These are phyloP conservation scores for Oreocharis arfaki DNA, from an alignment of 2,113 vertebrate genomes.

Conservation along the genomic window DNA sequence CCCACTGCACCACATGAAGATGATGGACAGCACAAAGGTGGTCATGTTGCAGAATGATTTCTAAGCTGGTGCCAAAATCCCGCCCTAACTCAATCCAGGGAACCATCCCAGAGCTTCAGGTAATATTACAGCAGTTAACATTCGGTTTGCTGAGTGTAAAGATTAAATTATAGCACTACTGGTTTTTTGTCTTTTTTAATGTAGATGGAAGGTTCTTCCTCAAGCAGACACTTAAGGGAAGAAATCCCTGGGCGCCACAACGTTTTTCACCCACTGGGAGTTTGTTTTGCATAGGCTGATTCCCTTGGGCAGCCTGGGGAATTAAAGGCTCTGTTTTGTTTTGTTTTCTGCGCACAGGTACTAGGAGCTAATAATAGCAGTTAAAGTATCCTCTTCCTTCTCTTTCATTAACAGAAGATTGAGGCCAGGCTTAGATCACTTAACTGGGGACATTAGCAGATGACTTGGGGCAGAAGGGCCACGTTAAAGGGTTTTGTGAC, in stretches of 20 bases:
- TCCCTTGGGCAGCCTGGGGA: background rate
- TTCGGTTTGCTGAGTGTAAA: background rate
- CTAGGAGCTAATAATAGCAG: constrained; percentile 37
- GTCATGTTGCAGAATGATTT: rapidly evolving
- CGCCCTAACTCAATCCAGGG: rapidly evolving
- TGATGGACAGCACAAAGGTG: background rate
- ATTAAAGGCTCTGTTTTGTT: background rate
- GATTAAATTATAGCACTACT: background rate
- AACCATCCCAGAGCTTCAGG: background rate
- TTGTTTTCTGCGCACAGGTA: background rate
- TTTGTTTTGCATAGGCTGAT: background rate
- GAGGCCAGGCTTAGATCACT: constrained; percentile 48
- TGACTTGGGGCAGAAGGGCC: background rate
- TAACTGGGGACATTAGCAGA: constrained; percentile 27
- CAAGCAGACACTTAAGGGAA: background rate
- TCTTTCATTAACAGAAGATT: constrained; percentile 58
- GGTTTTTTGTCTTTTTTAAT: too few species aligned
- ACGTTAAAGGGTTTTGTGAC: background rate
- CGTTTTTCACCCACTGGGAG: rapidly evolving
- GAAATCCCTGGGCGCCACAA: rapidly evolving
- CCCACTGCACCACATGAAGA: background rate
- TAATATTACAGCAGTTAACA: background rate
- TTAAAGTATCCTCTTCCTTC: constrained; percentile 30
- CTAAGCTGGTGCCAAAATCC: background rate
- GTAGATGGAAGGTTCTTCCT: background rate